Percentiles rank a stretch among this genome's conserved stretches.
phyloP scores from a whole-genome alignment of 2,888 invertebrate genomes.

The Oscheius sp. region DNA sequence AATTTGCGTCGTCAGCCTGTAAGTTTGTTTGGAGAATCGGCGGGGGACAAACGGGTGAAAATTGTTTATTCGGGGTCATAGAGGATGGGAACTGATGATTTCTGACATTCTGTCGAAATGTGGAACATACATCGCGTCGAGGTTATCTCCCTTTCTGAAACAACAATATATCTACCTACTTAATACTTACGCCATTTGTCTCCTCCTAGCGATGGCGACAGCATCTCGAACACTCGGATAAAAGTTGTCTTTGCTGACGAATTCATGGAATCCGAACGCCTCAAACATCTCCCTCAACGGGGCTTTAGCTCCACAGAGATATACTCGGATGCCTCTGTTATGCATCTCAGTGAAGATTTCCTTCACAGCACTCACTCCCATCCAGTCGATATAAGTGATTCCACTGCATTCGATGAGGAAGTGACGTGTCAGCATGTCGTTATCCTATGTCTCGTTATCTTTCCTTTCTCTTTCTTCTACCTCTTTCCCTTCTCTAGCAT shows the following conservation, averaged over 20 bases:
- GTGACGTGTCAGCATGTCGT: constrained; percentile 45
- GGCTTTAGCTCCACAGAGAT: constrained; percentile 69
- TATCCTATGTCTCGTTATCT: background rate
- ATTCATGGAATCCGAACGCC: constrained; percentile 61
- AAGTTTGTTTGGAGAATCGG: constrained; percentile 6
- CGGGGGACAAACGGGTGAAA: background rate
- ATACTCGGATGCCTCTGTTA: constrained; percentile 60
- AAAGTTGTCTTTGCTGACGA: constrained; percentile 67
- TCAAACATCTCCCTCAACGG: constrained; percentile 67
- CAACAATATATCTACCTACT: background rate
- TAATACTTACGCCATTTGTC: constrained; percentile 47
- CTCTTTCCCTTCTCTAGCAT: background rate
- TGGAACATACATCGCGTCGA: constrained; percentile 38
- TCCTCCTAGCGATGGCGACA: constrained; percentile 63
- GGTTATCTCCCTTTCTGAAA: constrained; percentile 34
- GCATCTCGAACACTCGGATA: constrained; percentile 69
- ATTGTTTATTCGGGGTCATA: constrained; percentile 19
- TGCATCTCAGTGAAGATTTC: constrained; percentile 60
- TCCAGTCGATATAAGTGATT: constrained; percentile 69
- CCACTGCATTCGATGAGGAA: constrained; percentile 69
- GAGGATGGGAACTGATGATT: constrained; percentile 48
- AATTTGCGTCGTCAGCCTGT: constrained; percentile 10
- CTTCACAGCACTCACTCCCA: constrained; percentile 69
- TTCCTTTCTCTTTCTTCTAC: background rate
- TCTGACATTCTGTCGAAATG: constrained; percentile 52